phyloP scores from a whole-genome alignment of 2,888 invertebrate genomes.

The Gnatocerus cornutus region DNA sequence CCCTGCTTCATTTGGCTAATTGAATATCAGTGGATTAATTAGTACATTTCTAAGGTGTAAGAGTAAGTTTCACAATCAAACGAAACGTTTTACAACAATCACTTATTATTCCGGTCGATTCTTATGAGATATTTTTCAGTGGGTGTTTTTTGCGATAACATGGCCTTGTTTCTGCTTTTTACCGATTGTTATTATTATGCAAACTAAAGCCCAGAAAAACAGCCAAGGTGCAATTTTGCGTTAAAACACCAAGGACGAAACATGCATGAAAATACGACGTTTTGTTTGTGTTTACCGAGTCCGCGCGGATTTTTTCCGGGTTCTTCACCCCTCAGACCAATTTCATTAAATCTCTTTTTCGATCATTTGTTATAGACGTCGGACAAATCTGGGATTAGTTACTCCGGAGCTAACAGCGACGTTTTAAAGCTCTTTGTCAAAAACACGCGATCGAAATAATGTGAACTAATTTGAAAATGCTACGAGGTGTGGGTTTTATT shows the following conservation, averaged over 20 bases:
- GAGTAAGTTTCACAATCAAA: no score
- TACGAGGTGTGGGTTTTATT: no score
- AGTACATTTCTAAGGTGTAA: background rate
- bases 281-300: background rate
- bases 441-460: no score
- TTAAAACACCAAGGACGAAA: conserved; percentile 14
- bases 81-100: no score
- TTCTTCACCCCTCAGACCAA: background rate
- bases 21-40: conserved; percentile 42
- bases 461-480: no score
- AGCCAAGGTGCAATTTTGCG: conserved; percentile 23
- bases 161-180: conserved; percentile 22
- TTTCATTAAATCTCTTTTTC: background rate
- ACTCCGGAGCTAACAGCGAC: no score
- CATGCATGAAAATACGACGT: conserved; percentile 23
- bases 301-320: background rate
- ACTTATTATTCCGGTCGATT: conserved; percentile 20
- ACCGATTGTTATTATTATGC: conserved; percentile 3
- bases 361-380: background rate
- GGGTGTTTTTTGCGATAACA: conserved; percentile 7
- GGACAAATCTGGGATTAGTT: background rate
- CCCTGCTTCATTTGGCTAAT: conserved; percentile 45
- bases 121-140: background rate
- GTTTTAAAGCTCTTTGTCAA: no score
- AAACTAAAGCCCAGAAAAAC: conserved; percentile 23